Evolutionary conservation across 2,113 vertebrate genomes (phyloP), one percentile per base, ranked within the genome.

Genomic region (Opisthocomus hoazin): DNA sequence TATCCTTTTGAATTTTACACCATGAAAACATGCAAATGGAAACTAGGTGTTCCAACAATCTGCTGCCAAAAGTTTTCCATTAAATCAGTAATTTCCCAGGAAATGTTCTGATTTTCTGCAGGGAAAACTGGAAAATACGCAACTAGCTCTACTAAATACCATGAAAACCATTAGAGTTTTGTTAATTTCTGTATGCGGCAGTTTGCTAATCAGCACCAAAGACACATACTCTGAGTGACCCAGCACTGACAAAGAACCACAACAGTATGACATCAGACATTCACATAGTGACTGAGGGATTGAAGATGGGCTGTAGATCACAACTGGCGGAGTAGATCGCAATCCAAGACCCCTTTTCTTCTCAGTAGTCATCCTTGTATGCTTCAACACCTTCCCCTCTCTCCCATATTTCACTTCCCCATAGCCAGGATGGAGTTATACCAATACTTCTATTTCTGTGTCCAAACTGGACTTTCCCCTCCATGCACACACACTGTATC

Each of bases 251-350:
- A 63, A 10, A 5, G 3, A 78, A 27, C 8, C 41, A 43, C 16
- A 74, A 4, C 12, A 46, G 6, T 12, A 9, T 9, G 6, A n/a
- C 23, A 87, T 24, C 32, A 83, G 48, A 51, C 27, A 68, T 30
- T 15, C 8, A 37, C 24, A 19, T 0, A 50, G 8, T 3, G 4
- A 54, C 27, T 60, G 23, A 80, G 36, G 13, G 13, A 68, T 53
- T 66, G 74, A 26, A 70, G 6, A 39, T 19, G 5, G 9, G 29
- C n/a, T 2, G 0, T 5, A 74, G 17, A 77, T 51, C 5, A 5
- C 73, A 70, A 37, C 0, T 43, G 11, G 24, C 6, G 12, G 7
- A 21, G 10, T 1, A 41, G 10, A 53, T 16, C 1, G 2, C 22
- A 82, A 37, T 18, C 39, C 22, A 84, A 82, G 43, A 4, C 34